Evolutionary conservation across 2,888 invertebrate species (phyloP).

Genomic region (Pilophorus perplexus): DNA sequence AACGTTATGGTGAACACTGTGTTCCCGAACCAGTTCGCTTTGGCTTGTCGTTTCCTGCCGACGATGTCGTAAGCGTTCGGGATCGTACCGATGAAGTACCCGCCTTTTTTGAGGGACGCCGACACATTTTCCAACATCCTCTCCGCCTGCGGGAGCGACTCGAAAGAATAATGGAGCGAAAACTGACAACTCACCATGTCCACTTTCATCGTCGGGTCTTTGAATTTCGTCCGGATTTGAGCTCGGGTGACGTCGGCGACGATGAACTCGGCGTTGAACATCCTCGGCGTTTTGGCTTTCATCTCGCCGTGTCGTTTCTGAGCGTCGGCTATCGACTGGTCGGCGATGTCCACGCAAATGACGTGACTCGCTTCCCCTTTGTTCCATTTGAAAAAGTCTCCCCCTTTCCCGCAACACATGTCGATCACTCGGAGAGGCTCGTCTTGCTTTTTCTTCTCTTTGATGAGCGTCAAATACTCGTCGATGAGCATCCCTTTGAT

Average conservation of each 20-base stretch:
- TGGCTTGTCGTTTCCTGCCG: slow-evolving; percentile 61
- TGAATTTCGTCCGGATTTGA: slow-evolving; percentile 70
- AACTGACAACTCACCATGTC: slow-evolving; percentile 97
- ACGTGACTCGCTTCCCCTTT: slow-evolving; percentile 68
- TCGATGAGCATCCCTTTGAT: slow-evolving; percentile 89
- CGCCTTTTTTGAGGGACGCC: slow-evolving; percentile 83
- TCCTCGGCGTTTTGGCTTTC: slow-evolving; percentile 46
- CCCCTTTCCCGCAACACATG: slow-evolving; percentile 98
- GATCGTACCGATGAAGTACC: slow-evolving; percentile 94
- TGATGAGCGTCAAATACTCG: slow-evolving; percentile 28
- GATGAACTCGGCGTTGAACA: slow-evolving; percentile 87
- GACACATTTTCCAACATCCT: slow-evolving; percentile 90
- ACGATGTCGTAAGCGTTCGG: slow-evolving; percentile 92
- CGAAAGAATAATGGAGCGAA: slow-evolving; percentile 96
- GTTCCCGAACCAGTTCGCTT: slow-evolving; percentile 69
- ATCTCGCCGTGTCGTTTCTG: slow-evolving; percentile 67
- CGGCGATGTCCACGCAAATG: slow-evolving; percentile 91
- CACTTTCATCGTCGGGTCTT: slow-evolving; percentile 73
- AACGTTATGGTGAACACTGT: slow-evolving; percentile 70
- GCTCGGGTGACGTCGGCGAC: slow-evolving; percentile 87
- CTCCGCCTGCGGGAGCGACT: slow-evolving; percentile 81
- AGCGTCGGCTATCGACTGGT: slow-evolving; percentile 87
- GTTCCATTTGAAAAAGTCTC: slow-evolving; percentile 95
- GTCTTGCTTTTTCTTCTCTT: slow-evolving; percentile 5
- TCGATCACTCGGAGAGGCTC: slow-evolving; percentile 65